These are phyloP conservation scores for Pyrochroa serraticornis DNA, from an alignment of 2,888 invertebrate species.

Conservation along the genomic window DNA sequence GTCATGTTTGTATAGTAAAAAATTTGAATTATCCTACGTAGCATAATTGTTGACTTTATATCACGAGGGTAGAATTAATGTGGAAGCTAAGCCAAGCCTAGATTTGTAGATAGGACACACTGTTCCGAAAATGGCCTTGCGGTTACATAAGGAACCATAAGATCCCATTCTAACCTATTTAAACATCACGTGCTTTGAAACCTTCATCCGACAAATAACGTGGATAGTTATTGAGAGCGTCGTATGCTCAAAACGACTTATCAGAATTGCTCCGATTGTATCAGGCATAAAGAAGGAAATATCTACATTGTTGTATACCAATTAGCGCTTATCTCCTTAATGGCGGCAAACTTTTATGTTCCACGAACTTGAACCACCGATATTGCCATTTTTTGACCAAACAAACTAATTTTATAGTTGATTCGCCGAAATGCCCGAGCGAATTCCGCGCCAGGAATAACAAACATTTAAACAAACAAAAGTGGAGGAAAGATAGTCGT, in stretches of 20 bases:
- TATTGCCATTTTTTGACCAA: no score
- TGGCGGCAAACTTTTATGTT: not conserved
- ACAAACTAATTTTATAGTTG: no score
- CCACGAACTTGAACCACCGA: not conserved
- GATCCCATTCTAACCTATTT: constrained; percentile 31
- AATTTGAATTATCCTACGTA: constrained; percentile 35
- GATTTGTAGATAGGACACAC: constrained; percentile 54
- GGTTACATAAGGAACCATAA: constrained; percentile 31
- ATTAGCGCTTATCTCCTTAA: constrained; percentile 1
- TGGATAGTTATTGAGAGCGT: constrained; percentile 14
- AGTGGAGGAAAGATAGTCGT: no score
- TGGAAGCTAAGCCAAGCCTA: constrained; percentile 48
- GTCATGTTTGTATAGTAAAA: constrained; percentile 6
- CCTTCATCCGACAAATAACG: constrained; percentile 25
- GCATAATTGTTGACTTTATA: constrained; percentile 46
- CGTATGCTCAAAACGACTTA: constrained; percentile 15
- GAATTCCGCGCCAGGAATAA: no score
- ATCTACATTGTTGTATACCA: constrained; percentile 1
- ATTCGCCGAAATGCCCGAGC: no score
- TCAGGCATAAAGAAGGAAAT: constrained; percentile 1
- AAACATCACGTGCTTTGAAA: constrained; percentile 32
- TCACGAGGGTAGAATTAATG: constrained; percentile 50
- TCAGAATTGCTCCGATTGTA: constrained; percentile 19
- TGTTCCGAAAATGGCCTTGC: constrained; percentile 37
- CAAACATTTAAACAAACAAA: no score